phyloP scores from a whole-genome alignment of 2,888 invertebrate species.

The Beris morrisii region DNA sequence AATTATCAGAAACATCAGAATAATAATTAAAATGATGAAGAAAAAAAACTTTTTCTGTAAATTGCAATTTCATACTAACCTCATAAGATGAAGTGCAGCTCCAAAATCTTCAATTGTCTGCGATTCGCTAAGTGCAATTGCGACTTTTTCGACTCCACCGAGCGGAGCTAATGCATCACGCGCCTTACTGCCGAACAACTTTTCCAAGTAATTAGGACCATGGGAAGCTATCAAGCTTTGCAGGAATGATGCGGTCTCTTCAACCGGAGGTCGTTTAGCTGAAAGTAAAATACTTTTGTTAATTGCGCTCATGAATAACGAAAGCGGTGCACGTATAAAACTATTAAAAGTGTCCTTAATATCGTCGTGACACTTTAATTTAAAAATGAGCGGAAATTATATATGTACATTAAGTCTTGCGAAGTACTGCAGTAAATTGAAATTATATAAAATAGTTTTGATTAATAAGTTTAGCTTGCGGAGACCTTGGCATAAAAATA shows the following conservation, averaged over 20 bases:
- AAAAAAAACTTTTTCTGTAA: no score
- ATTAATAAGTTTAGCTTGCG: no score
- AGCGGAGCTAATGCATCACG: conserved; percentile 87
- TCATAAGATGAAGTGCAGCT: conserved; percentile 56
- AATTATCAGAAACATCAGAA: no score
- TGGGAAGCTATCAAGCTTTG: conserved; percentile 92
- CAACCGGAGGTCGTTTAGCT: conserved; percentile 96
- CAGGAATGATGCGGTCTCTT: conserved; percentile 93
- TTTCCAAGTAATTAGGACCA: conserved; percentile 95
- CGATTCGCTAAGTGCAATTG: conserved; percentile 90
- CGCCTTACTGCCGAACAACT: conserved; percentile 93
- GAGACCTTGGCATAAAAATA: no score
- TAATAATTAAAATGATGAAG: no score
- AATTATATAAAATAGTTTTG: no score
- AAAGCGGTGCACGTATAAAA: conserved; percentile 4
- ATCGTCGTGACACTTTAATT: no score
- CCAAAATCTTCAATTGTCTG: conserved; percentile 92
- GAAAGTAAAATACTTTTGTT: conserved; percentile 46
- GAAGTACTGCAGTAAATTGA: no score
- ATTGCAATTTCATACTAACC: conserved; percentile 44
- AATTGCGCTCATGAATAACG: conserved; percentile 21
- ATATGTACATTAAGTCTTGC: no score
- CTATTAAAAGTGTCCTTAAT: conserved; percentile 12
- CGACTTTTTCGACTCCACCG: conserved; percentile 93
- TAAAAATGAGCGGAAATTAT: no score